Percentiles rank a stretch among this genome's conserved stretches.
These are phyloP conservation scores for Corbicula japonica DNA, from an alignment of 2,888 invertebrate genomes.

Conservation along the genomic window DNA sequence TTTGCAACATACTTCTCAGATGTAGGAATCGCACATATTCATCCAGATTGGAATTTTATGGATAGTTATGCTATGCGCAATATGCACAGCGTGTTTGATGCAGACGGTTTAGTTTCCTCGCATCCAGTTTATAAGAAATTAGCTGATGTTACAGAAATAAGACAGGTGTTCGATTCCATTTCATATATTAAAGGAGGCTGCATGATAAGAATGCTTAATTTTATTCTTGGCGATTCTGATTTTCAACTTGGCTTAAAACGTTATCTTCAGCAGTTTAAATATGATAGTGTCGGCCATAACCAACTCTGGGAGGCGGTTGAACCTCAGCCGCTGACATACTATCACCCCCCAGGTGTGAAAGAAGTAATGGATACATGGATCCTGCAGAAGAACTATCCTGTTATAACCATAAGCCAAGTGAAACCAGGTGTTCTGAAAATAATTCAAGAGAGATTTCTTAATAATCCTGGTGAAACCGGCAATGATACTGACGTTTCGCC, in stretches of 20 bases:
- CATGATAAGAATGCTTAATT: slow-evolving; percentile 96
- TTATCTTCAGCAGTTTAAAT: slow-evolving; percentile 83
- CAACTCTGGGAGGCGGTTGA: slow-evolving; percentile 92
- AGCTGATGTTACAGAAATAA: slow-evolving; percentile 94
- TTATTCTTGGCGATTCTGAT: slow-evolving; percentile 92
- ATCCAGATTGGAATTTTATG: slow-evolving; percentile 94
- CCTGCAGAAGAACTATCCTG: slow-evolving; percentile 52
- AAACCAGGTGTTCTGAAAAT: slow-evolving; percentile 20
- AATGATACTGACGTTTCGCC: slow-evolving; percentile 38
- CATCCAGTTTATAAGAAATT: slow-evolving; percentile 97
- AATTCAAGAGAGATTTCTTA: slow-evolving; percentile 35
- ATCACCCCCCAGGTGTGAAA: slow-evolving; percentile 32
- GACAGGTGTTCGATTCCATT: slow-evolving; percentile 95
- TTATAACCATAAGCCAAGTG: slow-evolving; percentile 29
- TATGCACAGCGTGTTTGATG: slow-evolving; percentile 91
- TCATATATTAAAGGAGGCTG: slow-evolving; percentile 94
- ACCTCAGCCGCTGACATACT: not conserved
- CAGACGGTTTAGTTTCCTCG: slow-evolving; percentile 93
- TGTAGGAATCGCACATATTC: slow-evolving; percentile 90
- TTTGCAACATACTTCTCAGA: slow-evolving; percentile 94
- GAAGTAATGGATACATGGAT: slow-evolving; percentile 54
- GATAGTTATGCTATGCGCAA: slow-evolving; percentile 66
- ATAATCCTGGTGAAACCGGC: slow-evolving; percentile 20
- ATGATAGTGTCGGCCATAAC: slow-evolving; percentile 92
- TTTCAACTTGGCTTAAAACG: slow-evolving; percentile 90